Base-by-base conservation (phyloP, 2,113 vertebrate genomes). In the Murina feae region DNA sequence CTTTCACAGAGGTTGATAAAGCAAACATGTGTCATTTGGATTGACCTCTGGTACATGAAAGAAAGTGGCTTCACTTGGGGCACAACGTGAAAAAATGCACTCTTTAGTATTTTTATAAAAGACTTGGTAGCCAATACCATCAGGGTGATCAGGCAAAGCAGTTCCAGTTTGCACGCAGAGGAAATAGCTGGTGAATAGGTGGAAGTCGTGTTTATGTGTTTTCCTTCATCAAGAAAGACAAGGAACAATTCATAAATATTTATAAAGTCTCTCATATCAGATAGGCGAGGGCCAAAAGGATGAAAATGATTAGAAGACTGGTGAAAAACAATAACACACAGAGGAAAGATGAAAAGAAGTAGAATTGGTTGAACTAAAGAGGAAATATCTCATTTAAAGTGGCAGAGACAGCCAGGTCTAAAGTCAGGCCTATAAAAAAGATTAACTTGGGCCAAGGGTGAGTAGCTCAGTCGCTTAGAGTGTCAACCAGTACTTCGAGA, bases 1-100 rank as follows among this genome's bases (percentile, higher is more conserved):
- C 93, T 96, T 95, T 97, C 94, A 97, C 92, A 95, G 95, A 97
- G 96, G 88, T 95, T 96, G 97, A 93, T 97, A 97, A 97, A 97
- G 97, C 95, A 97, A 97, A 97, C 90, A 96, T 78, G 58, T 94
- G 92, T 94, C 96, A 93, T 92, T 97, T n/a, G 58, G 82, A 66
- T 71, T 92, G 92, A 94, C 88, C 90, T 47, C 93, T 93, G 81
- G 74, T 92, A 39, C 86, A 90, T 75, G 95, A 89, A 95, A 85
- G 90, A 89, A 92, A 84, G 74, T 74, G 89, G 78, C 93, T 93
- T 78, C 79, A 35, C 68, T 94, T 74, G 58, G 71, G 86, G 49
- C n/a, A 86, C 63, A 79, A 65, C 2, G 65, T 93, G 86, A 82
- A 91, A 96, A 93, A 95, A 92, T 84, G 78, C 23, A 93, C 84